Base-by-base conservation (phyloP, 2,888 invertebrate species). In the Caenorhabditis virilis region DNA sequence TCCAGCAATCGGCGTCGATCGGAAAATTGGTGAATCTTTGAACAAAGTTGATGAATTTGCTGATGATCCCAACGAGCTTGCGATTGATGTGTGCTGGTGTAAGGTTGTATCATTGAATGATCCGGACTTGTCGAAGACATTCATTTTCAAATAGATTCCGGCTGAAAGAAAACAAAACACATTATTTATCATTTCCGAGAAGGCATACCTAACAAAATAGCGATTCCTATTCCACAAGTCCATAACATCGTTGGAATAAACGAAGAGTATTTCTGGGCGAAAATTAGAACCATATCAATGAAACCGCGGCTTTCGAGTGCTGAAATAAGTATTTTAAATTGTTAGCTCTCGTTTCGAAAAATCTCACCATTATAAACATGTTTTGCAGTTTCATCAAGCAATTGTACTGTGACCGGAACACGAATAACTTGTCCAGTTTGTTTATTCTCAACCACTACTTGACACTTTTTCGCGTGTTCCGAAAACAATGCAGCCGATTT, bases 381-480 rank as follows among this genome's bases (percentile, higher is more conserved):
- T 47, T 69, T 75, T 20, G 71, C 57, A 1, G 71, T 68, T 18
- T 69, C 66, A 20, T 73, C 74, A 22, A 74, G 52, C n/a, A 76
- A 30, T 27, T 60, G 59, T n/a, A 76, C 56, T 22, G 53, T 57
- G 6, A 76, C 67, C 6, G 76, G 76, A 11, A 76, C 52, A 9
- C 42, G 27, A 15, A 71, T 41, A 0, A 26, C 48, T 49, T 73
- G 73, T 20, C 69, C 69, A 9, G 68, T 76, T 18, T 52, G 16
- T 16, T 38, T 56, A 20, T 66, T 71, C 51, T 56, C 51, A 2
- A 75, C 63, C 11, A 39, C 48, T 2, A 75, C 42, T n/a, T 50
- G 51, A 30, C 71, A 71, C 30, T 57, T 58, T 33, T 53, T 61
- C 1, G 63, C 39, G 35, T 51, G 43, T 3, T 73, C 70, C 11